These are phyloP conservation scores for Toxotes lorentzi DNA, from an alignment of 2,797 vertebrate genomes.

Conservation along the genomic window DNA sequence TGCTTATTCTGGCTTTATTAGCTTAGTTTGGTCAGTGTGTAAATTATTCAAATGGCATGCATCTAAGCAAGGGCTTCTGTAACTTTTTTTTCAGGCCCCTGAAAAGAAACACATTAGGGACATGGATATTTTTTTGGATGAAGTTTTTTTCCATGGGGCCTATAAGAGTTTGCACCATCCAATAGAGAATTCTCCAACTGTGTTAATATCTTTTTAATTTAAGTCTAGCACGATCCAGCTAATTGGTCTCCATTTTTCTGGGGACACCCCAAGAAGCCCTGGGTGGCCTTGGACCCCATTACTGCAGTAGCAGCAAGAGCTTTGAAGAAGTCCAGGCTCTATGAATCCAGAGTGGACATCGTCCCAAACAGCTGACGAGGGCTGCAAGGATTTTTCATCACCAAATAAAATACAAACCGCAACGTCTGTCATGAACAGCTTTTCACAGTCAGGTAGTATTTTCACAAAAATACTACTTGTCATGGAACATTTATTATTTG, in stretches of 20 bases:
- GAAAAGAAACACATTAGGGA: constrained; percentile 23
- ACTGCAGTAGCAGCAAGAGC: constrained; percentile 11
- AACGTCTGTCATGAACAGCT: constrained; percentile 27
- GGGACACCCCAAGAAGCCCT: background rate
- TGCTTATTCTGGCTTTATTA: constrained; percentile 69
- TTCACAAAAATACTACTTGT: constrained; percentile 47
- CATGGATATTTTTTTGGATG: background rate
- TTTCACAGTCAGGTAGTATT: constrained; percentile 44
- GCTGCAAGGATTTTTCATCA: constrained; percentile 40
- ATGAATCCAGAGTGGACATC: constrained; percentile 14
- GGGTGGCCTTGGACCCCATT: constrained; percentile 35
- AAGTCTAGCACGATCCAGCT: background rate
- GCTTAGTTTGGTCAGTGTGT: constrained; percentile 53
- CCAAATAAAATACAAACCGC: constrained; percentile 50
- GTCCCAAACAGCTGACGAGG: constrained; percentile 25
- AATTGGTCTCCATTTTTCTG: constrained; percentile 28
- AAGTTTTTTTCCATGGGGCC: constrained; percentile 1
- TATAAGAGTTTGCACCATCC: background rate
- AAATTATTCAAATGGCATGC: constrained; percentile 63
- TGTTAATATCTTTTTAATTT: constrained; percentile 23
- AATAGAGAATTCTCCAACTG: background rate
- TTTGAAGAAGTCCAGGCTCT: constrained; percentile 25
- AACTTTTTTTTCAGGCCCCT: constrained; percentile 20
- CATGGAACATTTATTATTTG: constrained; percentile 77
- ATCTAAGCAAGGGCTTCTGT: constrained; percentile 49